phyloP scores from a whole-genome alignment of 2,113 vertebrate genomes.

The Heloderma charlesbogerti region DNA sequence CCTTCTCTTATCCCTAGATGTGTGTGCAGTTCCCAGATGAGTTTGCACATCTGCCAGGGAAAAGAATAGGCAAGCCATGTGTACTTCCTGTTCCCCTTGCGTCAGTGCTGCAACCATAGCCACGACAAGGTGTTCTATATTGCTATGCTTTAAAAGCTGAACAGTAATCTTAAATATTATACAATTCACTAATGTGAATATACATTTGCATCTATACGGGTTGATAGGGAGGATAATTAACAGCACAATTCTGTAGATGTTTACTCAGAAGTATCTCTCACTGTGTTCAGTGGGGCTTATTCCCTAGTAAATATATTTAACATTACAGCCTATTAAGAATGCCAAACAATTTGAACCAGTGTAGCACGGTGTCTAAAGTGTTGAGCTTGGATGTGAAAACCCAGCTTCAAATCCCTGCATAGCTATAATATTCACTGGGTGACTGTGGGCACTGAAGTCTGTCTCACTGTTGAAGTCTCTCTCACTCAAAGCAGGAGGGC shows the following conservation, averaged over 20 bases:
- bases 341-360: background rate
- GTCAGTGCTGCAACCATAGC: background rate
- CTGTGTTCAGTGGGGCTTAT: too few species aligned
- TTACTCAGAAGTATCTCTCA: too few species aligned
- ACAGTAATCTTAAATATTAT: background rate
- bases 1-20: too few species aligned
- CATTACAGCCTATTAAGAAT: background rate
- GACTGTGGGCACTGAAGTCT: background rate
- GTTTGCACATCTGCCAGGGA: background rate
- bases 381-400: background rate
- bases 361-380: background rate
- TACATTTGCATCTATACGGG: background rate
- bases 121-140: background rate
- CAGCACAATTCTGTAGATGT: too few species aligned
- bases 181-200: background rate
- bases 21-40: background rate
- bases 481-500: background rate
- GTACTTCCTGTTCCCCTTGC: background rate
- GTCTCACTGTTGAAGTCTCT: background rate
- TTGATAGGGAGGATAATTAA: background rate
- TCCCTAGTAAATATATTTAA: too few species aligned
- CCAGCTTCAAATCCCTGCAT: background rate
- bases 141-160: background rate
- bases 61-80: background rate
- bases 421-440: background rate